Conservation (phyloP, 2,113 vertebrate genomes). For the Piaya cayana region DNA sequence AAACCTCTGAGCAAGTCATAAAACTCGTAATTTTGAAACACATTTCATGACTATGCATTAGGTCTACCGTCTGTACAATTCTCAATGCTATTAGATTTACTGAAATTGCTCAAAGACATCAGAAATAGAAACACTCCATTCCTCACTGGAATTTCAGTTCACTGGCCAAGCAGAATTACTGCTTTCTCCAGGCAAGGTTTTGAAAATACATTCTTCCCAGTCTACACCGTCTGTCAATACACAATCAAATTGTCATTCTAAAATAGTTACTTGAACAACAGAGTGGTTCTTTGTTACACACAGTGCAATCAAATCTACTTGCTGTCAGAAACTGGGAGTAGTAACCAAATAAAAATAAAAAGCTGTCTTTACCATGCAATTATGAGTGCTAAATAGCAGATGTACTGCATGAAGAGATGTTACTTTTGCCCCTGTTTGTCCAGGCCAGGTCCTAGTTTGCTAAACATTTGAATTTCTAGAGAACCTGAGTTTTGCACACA, state of each 20-base stretch:
- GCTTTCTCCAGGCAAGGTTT: background rate
- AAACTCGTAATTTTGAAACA: conserved; percentile 21
- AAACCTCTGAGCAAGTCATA: conserved; percentile 23
- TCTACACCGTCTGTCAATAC: background rate
- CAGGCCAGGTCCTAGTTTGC: background rate
- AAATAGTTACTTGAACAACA: background rate
- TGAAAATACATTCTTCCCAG: background rate
- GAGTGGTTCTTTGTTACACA: background rate
- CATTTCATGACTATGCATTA: background rate
- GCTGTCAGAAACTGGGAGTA: background rate
- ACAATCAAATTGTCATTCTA: background rate
- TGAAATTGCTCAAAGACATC: conserved; percentile 22
- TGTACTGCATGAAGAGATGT: background rate
- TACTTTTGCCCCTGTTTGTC: background rate
- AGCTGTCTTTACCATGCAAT: background rate
- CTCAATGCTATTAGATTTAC: background rate
- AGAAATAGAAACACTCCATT: background rate
- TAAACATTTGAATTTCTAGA: background rate
- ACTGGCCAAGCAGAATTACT: conserved; percentile 9
- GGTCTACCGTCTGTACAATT: background rate
- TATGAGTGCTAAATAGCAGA: background rate
- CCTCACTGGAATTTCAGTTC: conserved; percentile 29
- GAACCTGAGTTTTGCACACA: background rate
- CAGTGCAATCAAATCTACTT: background rate
- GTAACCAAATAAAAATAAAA: background rate